Base-by-base conservation (phyloP, 2,113 vertebrate genomes). In the Machaerirhynchus nigripectus region DNA sequence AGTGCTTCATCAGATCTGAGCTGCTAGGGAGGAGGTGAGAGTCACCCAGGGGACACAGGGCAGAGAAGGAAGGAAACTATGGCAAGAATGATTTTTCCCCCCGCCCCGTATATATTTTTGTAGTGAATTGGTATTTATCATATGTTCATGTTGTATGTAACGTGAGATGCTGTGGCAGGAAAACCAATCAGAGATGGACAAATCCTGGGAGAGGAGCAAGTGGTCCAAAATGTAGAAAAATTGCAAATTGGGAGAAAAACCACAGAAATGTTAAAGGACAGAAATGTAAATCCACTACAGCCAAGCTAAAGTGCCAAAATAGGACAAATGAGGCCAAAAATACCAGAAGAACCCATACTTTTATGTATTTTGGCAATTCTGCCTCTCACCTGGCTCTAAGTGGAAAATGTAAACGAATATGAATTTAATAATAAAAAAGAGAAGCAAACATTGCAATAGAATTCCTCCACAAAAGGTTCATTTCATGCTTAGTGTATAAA, bases 181-280 rank as follows among this genome's bases (percentile, higher is more conserved):
- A 73, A 85, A 15, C 57, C 56, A 94, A 78, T 87, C 57, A 96
- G 74, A 87, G 81, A 84, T 15, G 26, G 49, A 35, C 49, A 92
- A 84, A 93, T 24, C 56, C 52, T 65, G 64, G 75, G 68, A 95
- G 78, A 84, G 40, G 40, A 50, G 28, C 30, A 57, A 95, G 76
- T 71, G 76, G 23, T 71, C 37, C 49, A 68, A 89, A 80, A 78
- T 6, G 39, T 28, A 90, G 92, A 83, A 94, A 67, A 77, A 96
- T 71, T 89, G 86, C 24, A 90, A 97, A 97, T 81, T 95, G 82
- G 85, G 90, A 96, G 95, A 87, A 96, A 97, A 97, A 78, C 95
- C 96, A 94, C 95, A 95, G 92, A 92, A 97, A 94, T 95, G 63
- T 81, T 90, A 78, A 94, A 90, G 31, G 71, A 86, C 49, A 95